Evolutionary conservation across 2,797 vertebrate genomes (phyloP).

Genomic region (Spinibarbus caldwelli): DNA sequence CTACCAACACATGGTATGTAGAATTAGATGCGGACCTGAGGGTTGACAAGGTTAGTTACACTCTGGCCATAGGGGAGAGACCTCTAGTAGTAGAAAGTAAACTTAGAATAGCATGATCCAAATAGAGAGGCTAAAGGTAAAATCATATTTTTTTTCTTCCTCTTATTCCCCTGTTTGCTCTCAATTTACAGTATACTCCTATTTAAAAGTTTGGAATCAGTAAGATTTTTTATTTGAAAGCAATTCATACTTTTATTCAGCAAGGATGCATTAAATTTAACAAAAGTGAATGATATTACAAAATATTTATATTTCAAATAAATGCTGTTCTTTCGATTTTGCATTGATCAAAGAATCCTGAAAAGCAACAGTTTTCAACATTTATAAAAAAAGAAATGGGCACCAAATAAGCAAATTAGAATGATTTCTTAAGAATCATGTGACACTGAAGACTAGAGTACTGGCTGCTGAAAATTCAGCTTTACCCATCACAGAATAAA

Average conservation of each 20-base stretch:
- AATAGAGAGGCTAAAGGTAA: not conserved
- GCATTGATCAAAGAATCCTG: not conserved
- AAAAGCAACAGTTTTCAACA: not conserved
- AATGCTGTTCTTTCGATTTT: not conserved
- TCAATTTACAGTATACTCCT: not conserved
- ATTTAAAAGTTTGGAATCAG: not conserved
- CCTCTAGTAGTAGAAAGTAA: not conserved
- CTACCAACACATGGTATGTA: conserved; percentile 7
- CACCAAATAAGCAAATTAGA: not conserved
- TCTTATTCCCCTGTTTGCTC: not conserved
- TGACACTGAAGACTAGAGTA: not conserved
- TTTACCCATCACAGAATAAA: not conserved
- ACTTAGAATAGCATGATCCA: not conserved
- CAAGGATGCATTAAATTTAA: not conserved
- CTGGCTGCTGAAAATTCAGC: not conserved
- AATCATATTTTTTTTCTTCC: not conserved
- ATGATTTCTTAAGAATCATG: not conserved
- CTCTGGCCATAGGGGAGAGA: conserved; percentile 10
- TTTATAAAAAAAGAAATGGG: not conserved
- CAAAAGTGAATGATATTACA: not conserved
- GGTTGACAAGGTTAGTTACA: conserved; percentile 1
- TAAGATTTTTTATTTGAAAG: not conserved
- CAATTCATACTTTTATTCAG: not conserved
- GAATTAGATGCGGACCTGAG: not conserved
- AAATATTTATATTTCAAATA: not conserved